Evolutionary conservation across 2,797 vertebrate species (phyloP).

Genomic region (Sebastes itinus): DNA sequence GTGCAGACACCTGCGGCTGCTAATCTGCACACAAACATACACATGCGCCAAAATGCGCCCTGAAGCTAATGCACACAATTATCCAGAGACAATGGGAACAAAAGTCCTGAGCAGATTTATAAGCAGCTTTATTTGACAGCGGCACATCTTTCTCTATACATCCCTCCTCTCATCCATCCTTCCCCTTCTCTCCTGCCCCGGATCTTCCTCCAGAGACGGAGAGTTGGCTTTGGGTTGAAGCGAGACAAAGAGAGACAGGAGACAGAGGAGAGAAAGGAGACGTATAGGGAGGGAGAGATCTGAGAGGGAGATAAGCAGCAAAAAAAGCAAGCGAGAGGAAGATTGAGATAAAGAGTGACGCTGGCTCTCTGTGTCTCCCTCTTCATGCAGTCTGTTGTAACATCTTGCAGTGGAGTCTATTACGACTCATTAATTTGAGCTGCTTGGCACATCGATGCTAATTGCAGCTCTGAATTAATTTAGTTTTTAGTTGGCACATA

Average conservation of each 20-base stretch:
- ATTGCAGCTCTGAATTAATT: constrained; percentile 52
- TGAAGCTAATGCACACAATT: constrained; percentile 26
- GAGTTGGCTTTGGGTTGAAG: neutral
- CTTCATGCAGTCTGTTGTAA: constrained; percentile 11
- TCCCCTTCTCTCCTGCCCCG: neutral
- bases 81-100: constrained; percentile 37
- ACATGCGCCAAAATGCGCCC: constrained; percentile 3
- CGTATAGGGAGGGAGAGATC: neutral
- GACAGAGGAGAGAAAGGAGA: neutral
- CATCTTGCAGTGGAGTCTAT: constrained; percentile 33
- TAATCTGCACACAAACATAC: constrained; percentile 25
- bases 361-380: neutral
- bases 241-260: constrained; percentile 7
- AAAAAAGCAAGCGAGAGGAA: neutral
- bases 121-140: constrained; percentile 32
- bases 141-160: constrained; percentile 3
- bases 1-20: constrained; percentile 45
- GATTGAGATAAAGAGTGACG: constrained; percentile 20
- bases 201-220: neutral
- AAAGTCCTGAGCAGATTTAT: constrained; percentile 31
- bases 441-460: constrained; percentile 40
- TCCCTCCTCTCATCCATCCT: neutral
- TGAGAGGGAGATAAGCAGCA: constrained; percentile 6
- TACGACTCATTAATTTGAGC: constrained; percentile 54
- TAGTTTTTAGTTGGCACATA: constrained; percentile 32